Conservation (phyloP, 2,797 vertebrate genomes). For the Urophycis tenuis region DNA sequence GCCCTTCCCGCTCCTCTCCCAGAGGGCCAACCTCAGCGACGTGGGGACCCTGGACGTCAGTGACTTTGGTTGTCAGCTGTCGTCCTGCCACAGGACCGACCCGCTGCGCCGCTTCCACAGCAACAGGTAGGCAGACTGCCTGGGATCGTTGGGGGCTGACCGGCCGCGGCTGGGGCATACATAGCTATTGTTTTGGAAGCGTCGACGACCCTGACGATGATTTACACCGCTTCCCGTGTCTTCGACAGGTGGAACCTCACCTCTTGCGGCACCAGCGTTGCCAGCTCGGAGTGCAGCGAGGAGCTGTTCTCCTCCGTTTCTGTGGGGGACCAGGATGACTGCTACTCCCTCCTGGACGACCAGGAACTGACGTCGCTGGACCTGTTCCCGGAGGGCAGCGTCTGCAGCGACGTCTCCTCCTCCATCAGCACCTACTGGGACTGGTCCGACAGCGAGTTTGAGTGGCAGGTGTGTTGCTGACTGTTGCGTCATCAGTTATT, state of each 20-base stretch:
- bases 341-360: conserved; percentile 93
- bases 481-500: not conserved
- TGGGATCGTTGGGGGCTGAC: not conserved
- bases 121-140: conserved; percentile 73
- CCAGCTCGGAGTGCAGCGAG: conserved; percentile 97
- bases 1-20: conserved; percentile 84
- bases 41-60: conserved; percentile 89
- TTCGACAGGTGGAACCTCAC: conserved; percentile 89
- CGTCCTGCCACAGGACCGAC: conserved; percentile 93
- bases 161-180: too few relatives aligned
- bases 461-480: conserved; percentile 86
- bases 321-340: conserved; percentile 95
- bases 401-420: conserved; percentile 97
- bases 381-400: conserved; percentile 93
- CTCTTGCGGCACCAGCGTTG: conserved; percentile 94
- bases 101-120: conserved; percentile 91
- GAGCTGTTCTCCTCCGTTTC: conserved; percentile 96
- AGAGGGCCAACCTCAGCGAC: conserved; percentile 84
- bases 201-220: too few relatives aligned
- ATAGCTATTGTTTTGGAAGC: not conserved
- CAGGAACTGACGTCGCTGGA: conserved; percentile 96
- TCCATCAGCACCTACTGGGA: conserved; percentile 99
- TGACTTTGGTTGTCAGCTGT: conserved; percentile 92
- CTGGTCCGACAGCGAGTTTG: conserved; percentile 99
- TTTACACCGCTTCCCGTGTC: not conserved